Evolutionary conservation across 2,888 invertebrate species (phyloP).

Genomic region (Metacarcinus magister): DNA sequence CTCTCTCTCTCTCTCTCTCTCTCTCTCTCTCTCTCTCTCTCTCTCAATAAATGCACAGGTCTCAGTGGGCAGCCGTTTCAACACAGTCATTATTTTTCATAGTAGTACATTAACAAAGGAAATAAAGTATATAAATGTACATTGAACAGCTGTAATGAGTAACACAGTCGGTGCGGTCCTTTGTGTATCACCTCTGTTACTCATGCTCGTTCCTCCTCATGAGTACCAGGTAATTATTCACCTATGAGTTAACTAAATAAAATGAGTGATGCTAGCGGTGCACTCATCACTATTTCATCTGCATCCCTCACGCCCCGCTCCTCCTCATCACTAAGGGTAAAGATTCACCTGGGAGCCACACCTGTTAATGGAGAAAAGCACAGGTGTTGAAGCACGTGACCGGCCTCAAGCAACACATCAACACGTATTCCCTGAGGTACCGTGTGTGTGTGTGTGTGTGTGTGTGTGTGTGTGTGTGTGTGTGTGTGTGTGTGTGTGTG

Average conservation of each 20-base stretch:
- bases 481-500: too few relatives aligned
- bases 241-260: background rate
- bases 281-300: background rate
- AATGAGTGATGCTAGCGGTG: too few relatives aligned
- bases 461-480: background rate
- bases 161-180: background rate
- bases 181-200: background rate
- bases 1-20: background rate
- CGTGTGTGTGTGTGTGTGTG: background rate
- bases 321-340: background rate
- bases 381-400: background rate
- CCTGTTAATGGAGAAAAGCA: background rate
- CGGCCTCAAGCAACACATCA: background rate
- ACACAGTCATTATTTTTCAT: background rate
- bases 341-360: background rate
- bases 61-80: background rate
- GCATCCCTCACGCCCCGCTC: background rate
- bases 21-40: conserved; percentile 2
- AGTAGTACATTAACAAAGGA: background rate
- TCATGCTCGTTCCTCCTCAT: background rate
- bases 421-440: background rate
- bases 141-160: background rate
- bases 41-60: background rate
- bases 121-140: conserved; percentile 3
- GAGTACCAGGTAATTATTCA: background rate